A percentile compares a stretch with the other conserved stretches of the same genome.
phyloP scores from a whole-genome alignment of 2,797 vertebrate genomes.

The Thripadectes ignobilis region DNA sequence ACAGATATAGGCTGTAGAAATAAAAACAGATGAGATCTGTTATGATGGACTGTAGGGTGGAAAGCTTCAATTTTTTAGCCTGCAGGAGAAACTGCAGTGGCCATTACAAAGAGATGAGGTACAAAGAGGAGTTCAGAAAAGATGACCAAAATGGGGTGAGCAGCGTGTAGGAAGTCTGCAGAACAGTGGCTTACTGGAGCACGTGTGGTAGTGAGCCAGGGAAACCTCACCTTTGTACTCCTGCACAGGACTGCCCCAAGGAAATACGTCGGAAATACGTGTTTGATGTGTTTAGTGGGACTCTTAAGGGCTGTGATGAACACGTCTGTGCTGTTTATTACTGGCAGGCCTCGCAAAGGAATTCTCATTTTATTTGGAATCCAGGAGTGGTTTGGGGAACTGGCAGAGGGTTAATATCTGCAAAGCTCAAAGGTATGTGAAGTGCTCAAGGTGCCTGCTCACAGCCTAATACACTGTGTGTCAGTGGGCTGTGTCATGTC shows the following conservation, averaged over 20 bases:
- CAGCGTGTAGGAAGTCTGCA: neutral
- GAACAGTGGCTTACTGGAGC: neutral
- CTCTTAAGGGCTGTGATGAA: neutral
- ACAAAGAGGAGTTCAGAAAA: neutral
- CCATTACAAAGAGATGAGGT: neutral
- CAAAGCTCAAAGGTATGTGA: neutral
- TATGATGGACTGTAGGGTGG: neutral
- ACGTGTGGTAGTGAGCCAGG: neutral
- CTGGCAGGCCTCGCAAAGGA: conserved; percentile 18
- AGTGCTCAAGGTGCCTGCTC: neutral
- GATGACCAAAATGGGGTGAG: neutral
- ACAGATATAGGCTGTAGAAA: neutral
- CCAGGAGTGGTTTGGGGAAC: conserved; percentile 48
- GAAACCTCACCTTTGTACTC: conserved; percentile 38
- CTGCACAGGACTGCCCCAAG: neutral
- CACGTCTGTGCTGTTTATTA: neutral
- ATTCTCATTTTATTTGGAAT: conserved; percentile 52
- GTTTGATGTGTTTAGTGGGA: neutral
- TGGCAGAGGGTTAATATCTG: conserved; percentile 12
- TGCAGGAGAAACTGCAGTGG: neutral
- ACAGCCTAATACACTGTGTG: neutral
- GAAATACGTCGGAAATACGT: neutral
- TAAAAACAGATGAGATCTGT: neutral
- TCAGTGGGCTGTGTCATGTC: neutral
- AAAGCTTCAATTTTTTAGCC: neutral